These are phyloP conservation scores for Drosophila tani DNA, from an alignment of 1,140 invertebrate genomes.

Conservation along the genomic window DNA sequence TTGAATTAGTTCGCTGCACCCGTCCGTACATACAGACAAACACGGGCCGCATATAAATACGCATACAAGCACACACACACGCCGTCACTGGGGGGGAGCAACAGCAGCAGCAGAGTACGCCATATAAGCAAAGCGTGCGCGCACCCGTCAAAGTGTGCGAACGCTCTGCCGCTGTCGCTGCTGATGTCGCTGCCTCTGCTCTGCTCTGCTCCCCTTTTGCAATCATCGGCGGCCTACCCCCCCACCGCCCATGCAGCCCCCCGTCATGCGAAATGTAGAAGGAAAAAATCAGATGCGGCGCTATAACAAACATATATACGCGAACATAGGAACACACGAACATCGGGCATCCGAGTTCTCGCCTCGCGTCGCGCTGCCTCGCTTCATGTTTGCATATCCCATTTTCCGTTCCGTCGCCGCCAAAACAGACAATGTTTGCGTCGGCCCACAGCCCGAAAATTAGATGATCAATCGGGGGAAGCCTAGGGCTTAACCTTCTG, in stretches of 20 bases:
- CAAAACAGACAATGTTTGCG: constrained; percentile 57
- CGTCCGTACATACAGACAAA: constrained; percentile 64
- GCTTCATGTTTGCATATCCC: constrained; percentile 75
- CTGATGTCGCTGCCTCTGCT: constrained; percentile 6
- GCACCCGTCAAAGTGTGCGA: constrained; percentile 62
- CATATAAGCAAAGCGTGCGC: constrained; percentile 37
- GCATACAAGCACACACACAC: constrained; percentile 26
- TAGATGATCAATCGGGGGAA: constrained; percentile 3
- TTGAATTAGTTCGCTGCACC: constrained; percentile 85
- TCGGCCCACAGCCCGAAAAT: constrained; percentile 1
- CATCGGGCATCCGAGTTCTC: constrained; percentile 34
- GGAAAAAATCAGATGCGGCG: constrained; percentile 46
- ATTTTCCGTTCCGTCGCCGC: constrained; percentile 75
- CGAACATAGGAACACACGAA: constrained; percentile 16
- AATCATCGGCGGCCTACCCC: constrained; percentile 32
- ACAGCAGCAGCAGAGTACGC: constrained; percentile 10
- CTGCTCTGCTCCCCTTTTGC: constrained; percentile 48
- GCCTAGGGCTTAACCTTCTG: no score
- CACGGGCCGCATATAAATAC: constrained; percentile 43
- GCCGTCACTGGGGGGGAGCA: constrained; percentile 5
- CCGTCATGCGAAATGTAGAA: constrained; percentile 42
- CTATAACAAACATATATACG: constrained; percentile 8
- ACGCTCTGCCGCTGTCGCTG: constrained; percentile 55
- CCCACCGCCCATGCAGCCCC: constrained; percentile 17
- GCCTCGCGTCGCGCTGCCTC: background rate